These are phyloP conservation scores for Andrena hattorfiana DNA, from an alignment of 2,888 invertebrate genomes.

Conservation along the genomic window DNA sequence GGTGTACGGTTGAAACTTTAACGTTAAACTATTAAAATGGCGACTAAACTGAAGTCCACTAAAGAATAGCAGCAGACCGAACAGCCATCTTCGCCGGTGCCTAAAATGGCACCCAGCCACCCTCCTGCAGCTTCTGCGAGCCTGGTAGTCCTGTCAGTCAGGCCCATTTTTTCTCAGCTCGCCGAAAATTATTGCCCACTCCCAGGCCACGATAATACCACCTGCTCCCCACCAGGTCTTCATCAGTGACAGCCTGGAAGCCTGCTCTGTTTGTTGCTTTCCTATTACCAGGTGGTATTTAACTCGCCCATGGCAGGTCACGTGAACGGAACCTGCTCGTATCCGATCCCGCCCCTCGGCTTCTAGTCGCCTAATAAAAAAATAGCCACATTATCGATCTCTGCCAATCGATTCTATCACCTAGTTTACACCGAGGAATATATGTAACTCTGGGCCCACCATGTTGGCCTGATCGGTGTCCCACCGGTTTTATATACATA, in stretches of 20 bases:
- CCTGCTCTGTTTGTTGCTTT: slow-evolving; percentile 70
- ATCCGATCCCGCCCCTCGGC: slow-evolving; percentile 14
- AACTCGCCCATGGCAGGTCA: slow-evolving; percentile 68
- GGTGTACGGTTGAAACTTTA: too few relatives aligned
- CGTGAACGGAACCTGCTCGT: slow-evolving; percentile 33
- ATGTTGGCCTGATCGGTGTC: slow-evolving; percentile 76
- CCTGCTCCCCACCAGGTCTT: neutral
- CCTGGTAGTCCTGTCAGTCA: slow-evolving; percentile 75
- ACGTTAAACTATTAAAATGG: too few relatives aligned
- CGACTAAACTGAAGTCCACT: too few relatives aligned
- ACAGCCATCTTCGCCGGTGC: slow-evolving; percentile 37
- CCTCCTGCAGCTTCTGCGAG: slow-evolving; percentile 71
- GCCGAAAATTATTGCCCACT: slow-evolving; percentile 73
- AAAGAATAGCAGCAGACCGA: too few relatives aligned
- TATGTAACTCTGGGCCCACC: slow-evolving; percentile 63
- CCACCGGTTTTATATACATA: slow-evolving; percentile 76
- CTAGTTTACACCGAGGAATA: slow-evolving; percentile 14
- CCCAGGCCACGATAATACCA: neutral
- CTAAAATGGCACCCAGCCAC: slow-evolving; percentile 54
- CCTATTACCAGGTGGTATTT: slow-evolving; percentile 72
- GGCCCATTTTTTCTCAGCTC: slow-evolving; percentile 77
- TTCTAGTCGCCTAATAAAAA: slow-evolving; percentile 81
- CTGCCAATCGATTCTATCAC: slow-evolving; percentile 72
- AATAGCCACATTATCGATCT: slow-evolving; percentile 80
- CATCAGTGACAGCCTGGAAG: slow-evolving; percentile 8